Evolutionary conservation across 2,113 vertebrate species (phyloP).

Genomic region (Toxotes jaculatrix): DNA sequence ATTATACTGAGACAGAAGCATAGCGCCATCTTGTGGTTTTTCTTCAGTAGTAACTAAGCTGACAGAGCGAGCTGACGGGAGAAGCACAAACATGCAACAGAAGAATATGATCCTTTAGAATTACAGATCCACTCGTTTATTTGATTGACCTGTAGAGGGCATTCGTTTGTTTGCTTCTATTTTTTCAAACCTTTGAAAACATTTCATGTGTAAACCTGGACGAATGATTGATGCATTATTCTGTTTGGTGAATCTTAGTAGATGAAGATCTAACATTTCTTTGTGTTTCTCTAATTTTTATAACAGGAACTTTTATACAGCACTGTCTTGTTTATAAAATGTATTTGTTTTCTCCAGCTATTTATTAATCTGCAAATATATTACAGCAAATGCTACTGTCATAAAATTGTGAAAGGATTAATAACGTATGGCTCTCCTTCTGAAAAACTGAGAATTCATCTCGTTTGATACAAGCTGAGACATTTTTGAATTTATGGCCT

Average conservation of each 20-base stretch:
- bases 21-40: not conserved
- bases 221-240: not conserved
- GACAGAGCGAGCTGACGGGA: not conserved
- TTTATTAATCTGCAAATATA: not conserved
- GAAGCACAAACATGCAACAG: conserved; percentile 17
- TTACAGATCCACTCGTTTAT: too few species aligned
- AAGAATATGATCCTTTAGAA: not conserved
- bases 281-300: conserved; percentile 2
- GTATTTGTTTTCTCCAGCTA: not conserved
- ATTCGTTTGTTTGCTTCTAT: not conserved
- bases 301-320: not conserved
- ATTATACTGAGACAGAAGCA: not conserved
- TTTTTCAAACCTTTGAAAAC: not conserved
- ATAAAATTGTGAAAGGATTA: not conserved
- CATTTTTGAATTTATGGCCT: too few species aligned
- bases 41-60: not conserved
- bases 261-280: not conserved
- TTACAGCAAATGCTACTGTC: not conserved
- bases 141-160: too few species aligned
- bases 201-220: not conserved
- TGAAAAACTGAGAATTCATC: too few species aligned
- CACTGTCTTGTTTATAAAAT: not conserved
- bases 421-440: not conserved
- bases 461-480: too few species aligned
- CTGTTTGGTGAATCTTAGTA: not conserved